A percentile compares a stretch with the other conserved stretches of the same genome.
Evolutionary conservation across 92 coral and sea anemone genomes (phyloP).

Genomic region (Isaurus tuberculatus): DNA sequence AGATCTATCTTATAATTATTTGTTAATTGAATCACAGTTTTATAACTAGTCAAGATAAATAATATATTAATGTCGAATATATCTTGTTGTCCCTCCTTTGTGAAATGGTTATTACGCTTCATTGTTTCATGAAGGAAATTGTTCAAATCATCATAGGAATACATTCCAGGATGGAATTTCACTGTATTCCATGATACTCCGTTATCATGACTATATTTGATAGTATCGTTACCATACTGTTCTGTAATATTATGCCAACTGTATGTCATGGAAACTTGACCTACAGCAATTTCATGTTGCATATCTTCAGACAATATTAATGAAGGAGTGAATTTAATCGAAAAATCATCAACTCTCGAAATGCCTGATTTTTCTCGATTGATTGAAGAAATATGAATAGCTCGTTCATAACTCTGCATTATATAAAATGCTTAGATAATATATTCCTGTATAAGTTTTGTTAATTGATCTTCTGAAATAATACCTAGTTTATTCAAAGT

Average conservation of each 20-base stretch:
- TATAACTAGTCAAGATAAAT: constrained; percentile 1
- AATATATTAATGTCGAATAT: not conserved
- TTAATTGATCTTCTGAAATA: not conserved
- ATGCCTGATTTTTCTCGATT: constrained; percentile 5
- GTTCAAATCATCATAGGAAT: constrained; percentile 9
- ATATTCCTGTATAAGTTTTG: not conserved
- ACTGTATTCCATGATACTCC: not conserved
- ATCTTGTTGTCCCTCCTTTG: not conserved
- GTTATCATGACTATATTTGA: not conserved
- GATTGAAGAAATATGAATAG: not conserved
- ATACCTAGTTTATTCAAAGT: not conserved
- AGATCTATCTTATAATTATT: not conserved
- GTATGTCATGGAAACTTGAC: constrained; percentile 24
- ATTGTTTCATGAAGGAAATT: not conserved
- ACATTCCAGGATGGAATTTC: not conserved
- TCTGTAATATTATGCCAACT: constrained; percentile 11
- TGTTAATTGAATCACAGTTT: not conserved
- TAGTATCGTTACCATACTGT: not conserved
- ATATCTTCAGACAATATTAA: not conserved
- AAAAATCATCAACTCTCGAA: not conserved
- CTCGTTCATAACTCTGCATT: not conserved
- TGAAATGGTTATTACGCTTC: not conserved
- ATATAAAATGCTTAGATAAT: not conserved
- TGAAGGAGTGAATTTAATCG: constrained; percentile 18
- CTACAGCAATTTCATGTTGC: not conserved